Percentiles rank a stretch among this genome's conserved stretches.
Evolutionary conservation across 2,113 vertebrate species (phyloP).

Genomic region (Theropithecus gelada): DNA sequence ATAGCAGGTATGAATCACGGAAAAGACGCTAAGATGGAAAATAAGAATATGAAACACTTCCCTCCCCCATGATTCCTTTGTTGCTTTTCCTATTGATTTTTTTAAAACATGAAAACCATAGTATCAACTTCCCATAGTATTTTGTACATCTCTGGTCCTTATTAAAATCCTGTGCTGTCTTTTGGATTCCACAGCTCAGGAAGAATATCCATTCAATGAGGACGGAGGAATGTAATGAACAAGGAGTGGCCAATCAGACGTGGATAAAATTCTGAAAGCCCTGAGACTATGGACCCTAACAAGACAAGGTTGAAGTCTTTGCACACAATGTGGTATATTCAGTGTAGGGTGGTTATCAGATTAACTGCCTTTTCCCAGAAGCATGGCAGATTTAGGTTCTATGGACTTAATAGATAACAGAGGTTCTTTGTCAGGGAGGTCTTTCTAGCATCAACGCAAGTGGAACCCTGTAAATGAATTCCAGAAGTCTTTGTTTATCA

Average conservation of each 20-base stretch:
- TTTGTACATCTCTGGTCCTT: not conserved
- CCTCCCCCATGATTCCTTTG: not conserved
- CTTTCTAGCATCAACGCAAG: not conserved
- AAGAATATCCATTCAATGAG: not conserved
- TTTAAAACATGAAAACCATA: not conserved
- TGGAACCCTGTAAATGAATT: not conserved
- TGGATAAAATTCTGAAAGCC: not conserved
- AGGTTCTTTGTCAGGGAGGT: not conserved
- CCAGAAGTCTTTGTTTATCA: not conserved
- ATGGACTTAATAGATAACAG: not conserved
- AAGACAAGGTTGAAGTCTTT: not conserved
- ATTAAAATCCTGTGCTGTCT: not conserved
- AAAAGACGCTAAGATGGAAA: not conserved
- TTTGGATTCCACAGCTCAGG: not conserved
- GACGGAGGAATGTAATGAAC: not conserved
- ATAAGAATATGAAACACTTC: not conserved
- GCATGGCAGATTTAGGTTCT: not conserved
- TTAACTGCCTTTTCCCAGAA: not conserved
- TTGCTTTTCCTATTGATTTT: not conserved
- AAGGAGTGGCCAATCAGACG: not conserved
- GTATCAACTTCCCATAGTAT: not conserved
- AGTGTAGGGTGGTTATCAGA: not conserved
- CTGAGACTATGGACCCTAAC: no score
- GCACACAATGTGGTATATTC: accelerated
- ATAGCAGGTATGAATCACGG: not conserved